Conservation (phyloP, 2,113 vertebrate genomes). For the Plotosus lineatus region DNA sequence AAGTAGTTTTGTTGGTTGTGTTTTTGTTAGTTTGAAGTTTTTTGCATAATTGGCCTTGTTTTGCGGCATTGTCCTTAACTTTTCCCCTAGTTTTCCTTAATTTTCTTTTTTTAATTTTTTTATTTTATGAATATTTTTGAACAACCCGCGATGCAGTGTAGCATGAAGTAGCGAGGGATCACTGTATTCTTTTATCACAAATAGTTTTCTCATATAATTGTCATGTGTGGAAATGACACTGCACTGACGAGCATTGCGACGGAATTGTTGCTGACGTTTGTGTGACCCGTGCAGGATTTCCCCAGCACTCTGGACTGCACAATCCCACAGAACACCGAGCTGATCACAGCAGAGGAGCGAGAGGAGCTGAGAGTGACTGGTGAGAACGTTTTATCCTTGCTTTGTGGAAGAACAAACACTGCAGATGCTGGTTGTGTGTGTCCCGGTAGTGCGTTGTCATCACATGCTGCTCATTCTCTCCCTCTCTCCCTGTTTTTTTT, state of each 20-base stretch:
- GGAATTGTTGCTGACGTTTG: constrained; percentile 33
- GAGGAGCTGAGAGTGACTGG: constrained; percentile 96
- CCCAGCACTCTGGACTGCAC: constrained; percentile 83
- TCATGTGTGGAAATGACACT: not conserved
- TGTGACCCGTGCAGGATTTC: constrained; percentile 74
- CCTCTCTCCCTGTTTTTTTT: no score
- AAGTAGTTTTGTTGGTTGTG: no score
- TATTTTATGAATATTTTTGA: no score
- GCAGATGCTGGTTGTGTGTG: not conserved
- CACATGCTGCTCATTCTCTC: constrained; percentile 27
- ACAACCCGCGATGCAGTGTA: no score
- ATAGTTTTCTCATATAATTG: no score
- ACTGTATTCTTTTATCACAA: no score
- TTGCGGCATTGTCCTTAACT: no score
- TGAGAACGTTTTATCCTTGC: constrained; percentile 61
- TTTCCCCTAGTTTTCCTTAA: no score
- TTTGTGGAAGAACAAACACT: not conserved
- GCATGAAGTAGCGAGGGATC: no score
- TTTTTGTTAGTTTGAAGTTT: no score
- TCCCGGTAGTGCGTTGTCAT: not conserved
- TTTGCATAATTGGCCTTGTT: no score
- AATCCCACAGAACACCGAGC: constrained; percentile 82
- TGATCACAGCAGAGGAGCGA: constrained; percentile 92
- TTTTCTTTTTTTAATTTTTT: no score
- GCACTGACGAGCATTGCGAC: not conserved